Conservation (phyloP, 2,113 vertebrate genomes). For the Syngnathoides biaculeatus region DNA sequence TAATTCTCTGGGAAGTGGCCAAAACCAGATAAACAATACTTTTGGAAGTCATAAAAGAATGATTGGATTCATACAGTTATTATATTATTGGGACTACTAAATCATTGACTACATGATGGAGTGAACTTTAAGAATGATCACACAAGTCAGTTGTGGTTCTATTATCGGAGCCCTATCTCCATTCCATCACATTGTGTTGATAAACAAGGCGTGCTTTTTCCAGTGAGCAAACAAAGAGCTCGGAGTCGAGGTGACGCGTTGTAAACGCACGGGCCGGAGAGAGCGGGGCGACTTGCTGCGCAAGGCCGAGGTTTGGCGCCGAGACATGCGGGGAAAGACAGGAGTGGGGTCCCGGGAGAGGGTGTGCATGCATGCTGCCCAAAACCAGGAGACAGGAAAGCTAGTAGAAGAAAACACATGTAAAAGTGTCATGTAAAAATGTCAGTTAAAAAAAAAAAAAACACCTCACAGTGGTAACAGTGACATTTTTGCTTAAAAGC, state of each 20-base stretch:
- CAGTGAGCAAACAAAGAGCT: slow-evolving; percentile 6
- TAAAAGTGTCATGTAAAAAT: slow-evolving; percentile 7
- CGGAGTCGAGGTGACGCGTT: neutral
- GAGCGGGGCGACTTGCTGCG: neutral
- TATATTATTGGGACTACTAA: neutral
- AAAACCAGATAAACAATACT: slow-evolving; percentile 14
- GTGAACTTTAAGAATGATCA: slow-evolving; percentile 9
- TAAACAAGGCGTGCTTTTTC: slow-evolving; percentile 24
- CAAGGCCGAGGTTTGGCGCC: slow-evolving; percentile 48
- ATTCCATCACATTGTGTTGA: slow-evolving; percentile 19
- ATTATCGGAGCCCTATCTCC: slow-evolving; percentile 32
- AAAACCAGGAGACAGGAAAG: slow-evolving; percentile 11
- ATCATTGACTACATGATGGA: neutral
- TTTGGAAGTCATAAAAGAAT: neutral
- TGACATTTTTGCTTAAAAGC: slow-evolving; percentile 13
- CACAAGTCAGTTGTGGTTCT: slow-evolving; percentile 6
- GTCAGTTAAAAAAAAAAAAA: neutral
- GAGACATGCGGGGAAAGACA: slow-evolving; percentile 28
- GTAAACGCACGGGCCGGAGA: slow-evolving; percentile 2
- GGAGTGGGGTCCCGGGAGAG: slow-evolving; percentile 20
- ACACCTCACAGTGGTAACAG: neutral
- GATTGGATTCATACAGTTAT: neutral
- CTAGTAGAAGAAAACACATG: neutral
- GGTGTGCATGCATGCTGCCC: neutral
- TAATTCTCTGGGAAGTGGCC: slow-evolving; percentile 32